Percentiles rank a stretch among this genome's conserved stretches.
Conservation (phyloP, 2,888 invertebrate genomes). For the Acleris laterana region DNA sequence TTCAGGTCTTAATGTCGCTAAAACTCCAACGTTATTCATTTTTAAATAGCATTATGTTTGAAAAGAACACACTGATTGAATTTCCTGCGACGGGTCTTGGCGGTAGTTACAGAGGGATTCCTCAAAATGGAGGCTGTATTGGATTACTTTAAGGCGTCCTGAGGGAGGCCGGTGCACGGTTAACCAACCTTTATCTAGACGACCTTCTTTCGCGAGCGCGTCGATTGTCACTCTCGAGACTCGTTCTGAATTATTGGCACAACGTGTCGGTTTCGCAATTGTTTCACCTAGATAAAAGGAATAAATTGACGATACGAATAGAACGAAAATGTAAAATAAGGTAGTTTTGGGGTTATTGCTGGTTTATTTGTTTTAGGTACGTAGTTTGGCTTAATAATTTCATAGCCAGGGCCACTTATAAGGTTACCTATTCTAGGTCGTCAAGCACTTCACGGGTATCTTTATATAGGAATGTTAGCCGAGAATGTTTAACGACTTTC, state of each 20-base stretch:
- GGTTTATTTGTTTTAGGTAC: background rate
- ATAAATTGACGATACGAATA: slow-evolving; percentile 1
- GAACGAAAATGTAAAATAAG: background rate
- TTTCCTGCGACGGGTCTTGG: slow-evolving; percentile 14
- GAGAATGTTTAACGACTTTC: no score
- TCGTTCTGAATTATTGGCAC: slow-evolving; percentile 24
- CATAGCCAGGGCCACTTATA: no score
- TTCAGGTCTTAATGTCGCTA: background rate
- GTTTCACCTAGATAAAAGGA: slow-evolving; percentile 1
- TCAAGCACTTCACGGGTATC: no score
- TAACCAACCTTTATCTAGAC: slow-evolving; percentile 39
- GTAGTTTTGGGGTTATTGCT: background rate
- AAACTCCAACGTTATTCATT: slow-evolving; percentile 5
- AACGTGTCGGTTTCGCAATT: slow-evolving; percentile 17
- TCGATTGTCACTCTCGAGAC: slow-evolving; percentile 33
- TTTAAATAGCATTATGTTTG: slow-evolving; percentile 18
- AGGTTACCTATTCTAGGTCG: no score
- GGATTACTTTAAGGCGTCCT: slow-evolving; percentile 35
- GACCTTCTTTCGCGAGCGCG: slow-evolving; percentile 26
- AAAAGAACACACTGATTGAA: slow-evolving; percentile 30
- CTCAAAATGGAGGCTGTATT: slow-evolving; percentile 30
- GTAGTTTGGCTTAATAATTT: no score
- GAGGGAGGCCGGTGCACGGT: slow-evolving; percentile 30
- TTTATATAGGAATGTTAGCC: no score
- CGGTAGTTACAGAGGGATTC: slow-evolving; percentile 27